Percentiles rank a stretch among this genome's conserved stretches.
phyloP scores from a whole-genome alignment of 2,797 vertebrate species.

The Acipenser ruthenus region DNA sequence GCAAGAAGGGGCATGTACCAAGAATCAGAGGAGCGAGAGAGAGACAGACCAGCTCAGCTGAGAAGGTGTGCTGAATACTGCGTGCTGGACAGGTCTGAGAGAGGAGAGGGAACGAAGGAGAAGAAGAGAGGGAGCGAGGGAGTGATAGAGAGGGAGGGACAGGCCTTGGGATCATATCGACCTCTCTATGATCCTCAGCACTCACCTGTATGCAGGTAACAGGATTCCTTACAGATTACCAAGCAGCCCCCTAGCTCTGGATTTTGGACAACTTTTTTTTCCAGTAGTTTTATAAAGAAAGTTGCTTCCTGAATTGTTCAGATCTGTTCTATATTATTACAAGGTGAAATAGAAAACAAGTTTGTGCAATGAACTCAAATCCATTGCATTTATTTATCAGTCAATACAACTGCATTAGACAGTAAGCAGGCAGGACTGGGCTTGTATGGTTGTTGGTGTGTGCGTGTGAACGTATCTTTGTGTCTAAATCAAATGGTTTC shows the following conservation, averaged over 20 bases:
- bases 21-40: slow-evolving; percentile 11
- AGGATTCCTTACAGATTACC: background rate
- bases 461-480: background rate
- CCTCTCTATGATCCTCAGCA: too few relatives aligned
- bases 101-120: slow-evolving; percentile 4
- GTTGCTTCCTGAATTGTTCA: too few relatives aligned
- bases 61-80: slow-evolving; percentile 1
- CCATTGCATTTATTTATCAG: background rate
- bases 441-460: background rate
- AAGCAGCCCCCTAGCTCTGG: too few relatives aligned
- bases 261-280: too few relatives aligned
- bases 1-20: slow-evolving; percentile 58
- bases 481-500: background rate
- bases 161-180: too few relatives aligned
- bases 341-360: too few relatives aligned
- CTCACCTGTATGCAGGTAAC: too few relatives aligned
- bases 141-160: background rate
- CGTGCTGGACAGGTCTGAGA: slow-evolving; percentile 6
- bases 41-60: slow-evolving; percentile 18
- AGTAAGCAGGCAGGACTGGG: background rate
- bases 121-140: slow-evolving; percentile 3
- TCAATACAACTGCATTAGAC: background rate
- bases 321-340: too few relatives aligned
- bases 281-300: too few relatives aligned
- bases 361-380: too few relatives aligned